Base-by-base conservation (phyloP, 2,888 invertebrate genomes). In the Drosophila pullipes region DNA sequence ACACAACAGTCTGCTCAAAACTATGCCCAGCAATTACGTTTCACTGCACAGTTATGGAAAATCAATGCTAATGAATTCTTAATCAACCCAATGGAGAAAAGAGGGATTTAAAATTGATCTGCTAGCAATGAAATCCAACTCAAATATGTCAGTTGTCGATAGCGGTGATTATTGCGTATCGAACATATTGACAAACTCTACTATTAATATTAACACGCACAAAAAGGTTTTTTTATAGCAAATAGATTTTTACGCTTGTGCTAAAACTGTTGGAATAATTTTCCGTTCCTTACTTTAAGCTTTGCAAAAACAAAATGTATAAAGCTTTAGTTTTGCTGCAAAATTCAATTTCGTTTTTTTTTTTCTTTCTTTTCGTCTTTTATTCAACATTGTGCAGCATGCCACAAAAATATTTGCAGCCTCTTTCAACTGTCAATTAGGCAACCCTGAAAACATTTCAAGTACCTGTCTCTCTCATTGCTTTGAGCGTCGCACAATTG, bases 21-120 rank as follows among this genome's bases (percentile, higher is more conserved):
- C 64, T 53, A 64, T 35, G 41, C 18, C 41, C 37, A 35, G 44
- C 65, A 77, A 76, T 77, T 65, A 71, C 67, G 58, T 59, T 65
- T 71, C 35, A 28, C 30, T 65, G 35, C 52, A 58, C 76, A 66
- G 65, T 66, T 66, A 59, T 39, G 55, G 62, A 35, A 76, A 76
- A 59, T 61, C 52, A 54, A 76, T 63, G 50, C 25, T 18, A 52
- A 7, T 6, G 49, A 33, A 25, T 18, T 41, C 16, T 41, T n/a
- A n/a, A n/a, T 2, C 10, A 41, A 41, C 5, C 5, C 4, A 11
- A 33, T 52, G 25, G 33, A 30, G 10, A 22, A 59, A 39, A 31
- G n/a, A 16, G 33, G 33, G 31, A 58, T 53, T 59, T 59, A 37
- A 61, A 55, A 55, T 68, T n/a, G 25, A 25, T 53, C 7, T 3